Percentiles rank a stretch among this genome's conserved stretches.
phyloP scores from a whole-genome alignment of 2,888 invertebrate species.

The Nemotelus pantherinus region DNA sequence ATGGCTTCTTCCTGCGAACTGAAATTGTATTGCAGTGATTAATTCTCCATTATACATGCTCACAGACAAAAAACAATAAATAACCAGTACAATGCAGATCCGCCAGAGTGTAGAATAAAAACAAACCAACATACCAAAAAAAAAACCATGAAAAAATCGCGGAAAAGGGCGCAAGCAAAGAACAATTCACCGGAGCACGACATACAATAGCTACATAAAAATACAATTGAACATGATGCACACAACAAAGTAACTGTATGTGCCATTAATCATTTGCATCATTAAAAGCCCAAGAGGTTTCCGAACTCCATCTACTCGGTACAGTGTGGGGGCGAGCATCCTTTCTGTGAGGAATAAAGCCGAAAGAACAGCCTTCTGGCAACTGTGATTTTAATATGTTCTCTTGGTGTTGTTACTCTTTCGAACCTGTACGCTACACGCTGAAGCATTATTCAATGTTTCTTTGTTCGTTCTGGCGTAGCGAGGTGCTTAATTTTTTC shows the following conservation, averaged over 20 bases:
- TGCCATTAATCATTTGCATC: constrained; percentile 38
- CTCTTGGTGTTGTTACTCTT: background rate
- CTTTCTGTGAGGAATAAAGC: constrained; percentile 18
- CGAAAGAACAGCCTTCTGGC: background rate
- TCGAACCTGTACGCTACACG: background rate
- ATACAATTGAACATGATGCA: constrained; percentile 41
- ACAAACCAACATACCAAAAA: too few relatives aligned
- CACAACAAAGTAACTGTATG: constrained; percentile 21
- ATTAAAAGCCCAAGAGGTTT: constrained; percentile 23
- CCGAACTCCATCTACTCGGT: background rate
- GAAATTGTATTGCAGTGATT: too few relatives aligned
- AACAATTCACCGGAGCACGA: background rate
- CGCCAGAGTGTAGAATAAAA: too few relatives aligned
- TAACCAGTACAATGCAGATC: too few relatives aligned
- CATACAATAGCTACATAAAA: background rate
- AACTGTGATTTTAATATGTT: constrained; percentile 18
- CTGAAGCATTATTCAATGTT: constrained; percentile 31
- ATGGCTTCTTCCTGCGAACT: too few relatives aligned
- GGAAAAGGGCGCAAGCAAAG: too few relatives aligned
- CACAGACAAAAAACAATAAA: too few relatives aligned
- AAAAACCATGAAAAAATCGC: too few relatives aligned
- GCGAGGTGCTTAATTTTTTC: background rate
- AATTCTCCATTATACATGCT: too few relatives aligned
- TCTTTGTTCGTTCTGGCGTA: background rate
- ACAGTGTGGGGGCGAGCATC: background rate